Base-by-base conservation (phyloP, 2,113 vertebrate species). In the Callocephalon fimbriatum region DNA sequence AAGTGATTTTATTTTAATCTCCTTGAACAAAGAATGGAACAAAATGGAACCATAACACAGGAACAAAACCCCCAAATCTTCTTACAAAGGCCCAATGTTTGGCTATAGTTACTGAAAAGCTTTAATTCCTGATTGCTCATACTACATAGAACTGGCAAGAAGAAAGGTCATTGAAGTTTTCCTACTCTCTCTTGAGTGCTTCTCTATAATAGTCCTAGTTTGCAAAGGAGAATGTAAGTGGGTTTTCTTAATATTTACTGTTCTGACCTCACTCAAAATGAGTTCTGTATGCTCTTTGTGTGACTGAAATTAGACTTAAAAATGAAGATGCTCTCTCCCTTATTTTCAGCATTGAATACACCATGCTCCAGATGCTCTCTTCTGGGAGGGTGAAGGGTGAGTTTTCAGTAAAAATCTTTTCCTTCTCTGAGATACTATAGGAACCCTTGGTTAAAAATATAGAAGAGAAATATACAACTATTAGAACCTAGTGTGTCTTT, bases 141-240 rank as follows among this genome's bases (percentile, higher is more conserved):
- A 68, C 68, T 81, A 63, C 59, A 51, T 23, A 91, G 66, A 89
- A 47, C 27, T 44, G 31, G 25, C 53, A 86, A 90, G 78, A 83
- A 70, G 47, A 96, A 96, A 96, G 87, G 67, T 90, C 88, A 86
- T 1, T 42, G 53, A 76, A 88, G 48, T 96, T 93, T 94, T 92
- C 48, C 63, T 83, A 15, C 38, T 84, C 37, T 77, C 87, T 88
- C 38, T 42, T 37, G 63, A 83, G 77, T 83, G 38, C 44, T 50
- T 94, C 63, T 79, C 35, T 54, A 5, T 77, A 90, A 74, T 9
- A 88, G 29, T 54, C 48, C 50, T 73, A 35, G 70, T 7, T 74
- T 83, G 48, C 45, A 62, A 50, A 53, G 31, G 48, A 53, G 50
- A 93, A 79, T 76, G 48, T 66, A 65, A 77, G 15, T 4, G 2